Percentiles rank a stretch among this genome's conserved stretches.
These are phyloP conservation scores for Anthonomus grandis DNA, from an alignment of 1,140 invertebrate genomes.

Conservation along the genomic window DNA sequence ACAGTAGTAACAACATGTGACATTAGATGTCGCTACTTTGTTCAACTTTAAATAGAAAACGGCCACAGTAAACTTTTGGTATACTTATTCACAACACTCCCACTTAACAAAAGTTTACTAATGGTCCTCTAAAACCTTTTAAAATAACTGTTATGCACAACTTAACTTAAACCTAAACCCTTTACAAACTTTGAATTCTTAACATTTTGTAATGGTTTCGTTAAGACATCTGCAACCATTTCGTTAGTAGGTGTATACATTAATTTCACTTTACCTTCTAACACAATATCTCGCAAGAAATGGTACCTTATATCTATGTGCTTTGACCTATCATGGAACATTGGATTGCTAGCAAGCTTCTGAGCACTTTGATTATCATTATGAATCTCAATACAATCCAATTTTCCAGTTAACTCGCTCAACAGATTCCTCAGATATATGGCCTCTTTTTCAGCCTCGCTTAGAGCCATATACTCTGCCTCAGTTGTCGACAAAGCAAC, in stretches of 20 bases:
- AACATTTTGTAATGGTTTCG: too few relatives aligned
- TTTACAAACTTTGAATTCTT: too few relatives aligned
- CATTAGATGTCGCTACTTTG: too few relatives aligned
- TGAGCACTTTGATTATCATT: slow-evolving; percentile 18
- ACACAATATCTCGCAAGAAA: slow-evolving; percentile 35
- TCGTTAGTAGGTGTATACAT: slow-evolving; percentile 30
- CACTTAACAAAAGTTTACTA: too few relatives aligned
- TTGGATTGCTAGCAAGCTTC: slow-evolving; percentile 37
- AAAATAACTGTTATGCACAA: too few relatives aligned
- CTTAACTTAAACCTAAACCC: too few relatives aligned
- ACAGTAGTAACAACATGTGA: too few relatives aligned
- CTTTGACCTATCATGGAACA: slow-evolving; percentile 44
- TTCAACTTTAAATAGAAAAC: too few relatives aligned
- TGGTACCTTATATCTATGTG: slow-evolving; percentile 49
- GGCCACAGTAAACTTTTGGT: too few relatives aligned
- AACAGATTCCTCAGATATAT: slow-evolving; percentile 12
- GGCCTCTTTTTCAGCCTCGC: slow-evolving; percentile 26
- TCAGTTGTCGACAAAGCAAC: slow-evolving; percentile 43
- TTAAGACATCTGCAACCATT: slow-evolving; percentile 19
- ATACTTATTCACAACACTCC: too few relatives aligned
- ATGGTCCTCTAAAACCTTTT: too few relatives aligned
- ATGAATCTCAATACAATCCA: not conserved
- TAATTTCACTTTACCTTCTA: slow-evolving; percentile 23
- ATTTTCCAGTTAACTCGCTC: not conserved
- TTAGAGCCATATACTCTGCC: slow-evolving; percentile 44